Percentiles rank a stretch among this genome's conserved stretches.
These are phyloP conservation scores for Drosophila tropicalis DNA, from an alignment of 1,140 invertebrate species.

Conservation along the genomic window DNA sequence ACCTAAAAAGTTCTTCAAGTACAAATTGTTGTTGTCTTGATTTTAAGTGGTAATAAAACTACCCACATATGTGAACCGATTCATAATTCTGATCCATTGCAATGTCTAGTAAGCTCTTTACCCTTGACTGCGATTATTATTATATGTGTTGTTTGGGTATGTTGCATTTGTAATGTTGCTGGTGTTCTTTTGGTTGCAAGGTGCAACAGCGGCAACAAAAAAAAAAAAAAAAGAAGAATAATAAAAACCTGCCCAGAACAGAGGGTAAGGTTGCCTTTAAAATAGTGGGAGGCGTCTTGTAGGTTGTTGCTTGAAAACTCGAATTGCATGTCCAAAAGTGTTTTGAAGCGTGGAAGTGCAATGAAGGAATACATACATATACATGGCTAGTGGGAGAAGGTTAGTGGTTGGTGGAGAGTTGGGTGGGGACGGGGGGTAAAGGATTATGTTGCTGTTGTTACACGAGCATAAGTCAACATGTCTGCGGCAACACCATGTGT, in stretches of 20 bases:
- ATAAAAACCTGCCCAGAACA: conserved; percentile 37
- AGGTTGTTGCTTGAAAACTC: conserved; percentile 27
- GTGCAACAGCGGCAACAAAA: conserved; percentile 34
- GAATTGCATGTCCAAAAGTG: conserved; percentile 68
- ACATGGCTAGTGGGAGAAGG: neutral
- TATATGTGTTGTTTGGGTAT: conserved; percentile 18
- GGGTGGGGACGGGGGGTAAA: conserved; percentile 10
- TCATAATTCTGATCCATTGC: too few relatives aligned
- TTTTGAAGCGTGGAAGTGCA: conserved; percentile 57
- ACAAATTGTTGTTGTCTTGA: too few relatives aligned
- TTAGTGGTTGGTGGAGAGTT: neutral
- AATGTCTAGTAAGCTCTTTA: too few relatives aligned
- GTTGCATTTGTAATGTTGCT: conserved; percentile 24
- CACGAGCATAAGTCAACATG: conserved; percentile 70
- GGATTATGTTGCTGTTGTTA: conserved; percentile 20
- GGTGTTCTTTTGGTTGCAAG: conserved; percentile 27
- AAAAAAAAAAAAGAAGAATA: conserved; percentile 30
- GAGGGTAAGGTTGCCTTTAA: conserved; percentile 14
- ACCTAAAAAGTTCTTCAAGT: too few relatives aligned
- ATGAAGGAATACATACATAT: neutral
- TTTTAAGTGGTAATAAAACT: too few relatives aligned
- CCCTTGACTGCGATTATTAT: neutral
- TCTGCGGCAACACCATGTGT: conserved; percentile 64
- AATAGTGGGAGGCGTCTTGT: neutral
- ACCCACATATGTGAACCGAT: too few relatives aligned